Evolutionary conservation across 2,113 vertebrate genomes (phyloP).

Genomic region (Rattus rattus): DNA sequence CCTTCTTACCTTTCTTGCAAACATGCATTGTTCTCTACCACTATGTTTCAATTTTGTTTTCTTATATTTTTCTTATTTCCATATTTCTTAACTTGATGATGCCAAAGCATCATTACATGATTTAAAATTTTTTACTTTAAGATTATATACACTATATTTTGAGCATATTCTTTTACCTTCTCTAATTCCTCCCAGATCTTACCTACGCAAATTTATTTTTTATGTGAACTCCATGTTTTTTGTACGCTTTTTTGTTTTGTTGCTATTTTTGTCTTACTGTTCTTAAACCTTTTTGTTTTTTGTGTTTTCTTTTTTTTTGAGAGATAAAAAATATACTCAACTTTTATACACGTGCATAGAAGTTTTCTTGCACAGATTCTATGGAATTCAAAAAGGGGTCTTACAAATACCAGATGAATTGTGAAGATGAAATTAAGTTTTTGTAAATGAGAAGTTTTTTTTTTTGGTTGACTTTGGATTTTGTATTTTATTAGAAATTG

Average conservation of each 20-base stretch:
- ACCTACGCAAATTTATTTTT: background rate
- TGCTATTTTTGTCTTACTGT: background rate
- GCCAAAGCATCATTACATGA: background rate
- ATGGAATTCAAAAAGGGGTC: background rate
- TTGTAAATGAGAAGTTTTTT: background rate
- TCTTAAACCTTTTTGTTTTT: background rate
- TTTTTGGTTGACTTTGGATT: background rate
- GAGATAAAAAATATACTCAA: background rate
- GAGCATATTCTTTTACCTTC: background rate
- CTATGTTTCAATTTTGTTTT: conserved; percentile 20
- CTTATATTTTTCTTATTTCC: background rate
- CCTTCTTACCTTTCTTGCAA: background rate
- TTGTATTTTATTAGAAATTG: conserved; percentile 20
- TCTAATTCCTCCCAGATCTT: background rate
- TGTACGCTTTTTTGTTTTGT: background rate
- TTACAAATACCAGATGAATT: conserved; percentile 15
- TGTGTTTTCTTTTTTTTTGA: background rate
- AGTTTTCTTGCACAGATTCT: background rate
- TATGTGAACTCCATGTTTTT: background rate
- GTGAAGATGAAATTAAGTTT: background rate
- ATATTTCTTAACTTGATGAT: conserved; percentile 39
- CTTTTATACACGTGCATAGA: background rate
- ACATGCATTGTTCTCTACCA: conserved; percentile 27
- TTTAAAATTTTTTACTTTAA: background rate
- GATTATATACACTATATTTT: background rate